phyloP scores from a whole-genome alignment of 1,140 invertebrate species.

The Teleopsis dalmanni region DNA sequence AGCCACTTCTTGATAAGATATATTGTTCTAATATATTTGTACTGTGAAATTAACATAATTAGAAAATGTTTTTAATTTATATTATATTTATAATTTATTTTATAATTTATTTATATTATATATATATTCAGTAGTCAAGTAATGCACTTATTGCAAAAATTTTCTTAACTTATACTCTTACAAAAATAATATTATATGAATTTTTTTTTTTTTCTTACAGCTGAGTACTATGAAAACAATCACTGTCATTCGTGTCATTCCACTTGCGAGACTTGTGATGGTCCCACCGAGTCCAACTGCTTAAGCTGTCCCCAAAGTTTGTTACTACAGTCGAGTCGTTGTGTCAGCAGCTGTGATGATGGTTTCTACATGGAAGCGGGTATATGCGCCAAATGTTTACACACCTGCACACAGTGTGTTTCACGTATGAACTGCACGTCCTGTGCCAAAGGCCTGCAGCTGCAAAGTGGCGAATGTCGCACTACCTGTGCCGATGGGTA shows the following conservation, averaged over 20 bases:
- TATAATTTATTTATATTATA: too few relatives aligned
- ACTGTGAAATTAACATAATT: too few relatives aligned
- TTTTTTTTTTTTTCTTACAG: slow-evolving; percentile 37
- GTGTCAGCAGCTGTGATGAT: slow-evolving; percentile 63
- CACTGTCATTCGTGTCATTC: slow-evolving; percentile 61
- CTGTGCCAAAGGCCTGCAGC: slow-evolving; percentile 61
- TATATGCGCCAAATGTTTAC: slow-evolving; percentile 65
- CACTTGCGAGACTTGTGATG: slow-evolving; percentile 65
- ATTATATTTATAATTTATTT: too few relatives aligned
- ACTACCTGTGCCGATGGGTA: slow-evolving; percentile 62
- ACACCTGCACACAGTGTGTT: slow-evolving; percentile 68
- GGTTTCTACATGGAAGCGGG: slow-evolving; percentile 63
- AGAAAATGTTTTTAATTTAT: too few relatives aligned
- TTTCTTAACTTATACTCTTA: too few relatives aligned
- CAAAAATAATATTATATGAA: too few relatives aligned
- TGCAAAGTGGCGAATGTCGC: slow-evolving; percentile 72
- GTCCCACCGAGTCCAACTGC: slow-evolving; percentile 58
- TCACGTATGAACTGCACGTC: slow-evolving; percentile 69
- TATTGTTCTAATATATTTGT: too few relatives aligned
- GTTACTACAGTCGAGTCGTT: slow-evolving; percentile 59
- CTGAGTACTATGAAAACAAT: slow-evolving; percentile 61
- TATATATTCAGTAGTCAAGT: too few relatives aligned
- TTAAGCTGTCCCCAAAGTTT: slow-evolving; percentile 58
- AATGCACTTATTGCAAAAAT: too few relatives aligned
- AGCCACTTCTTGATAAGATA: too few relatives aligned